These are phyloP conservation scores for Apis mellifera DNA, from an alignment of 1,140 invertebrate species.

Conservation along the genomic window DNA sequence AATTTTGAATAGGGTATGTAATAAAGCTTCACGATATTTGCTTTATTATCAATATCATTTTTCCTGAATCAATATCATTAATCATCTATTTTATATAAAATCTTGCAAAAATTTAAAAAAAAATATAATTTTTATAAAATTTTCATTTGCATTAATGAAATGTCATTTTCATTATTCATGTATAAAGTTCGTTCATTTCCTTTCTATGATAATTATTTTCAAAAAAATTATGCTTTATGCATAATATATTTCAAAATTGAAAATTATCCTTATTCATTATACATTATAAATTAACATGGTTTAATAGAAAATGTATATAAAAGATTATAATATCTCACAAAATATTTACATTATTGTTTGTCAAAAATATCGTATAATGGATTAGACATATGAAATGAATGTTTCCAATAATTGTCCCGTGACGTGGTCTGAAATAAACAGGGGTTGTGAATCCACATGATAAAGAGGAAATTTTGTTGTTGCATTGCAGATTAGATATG, in stretches of 20 bases:
- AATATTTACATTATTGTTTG: neutral
- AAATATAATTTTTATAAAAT: neutral
- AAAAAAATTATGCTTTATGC: neutral
- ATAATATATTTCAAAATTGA: too few relatives aligned
- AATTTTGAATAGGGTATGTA: neutral
- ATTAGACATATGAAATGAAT: conserved; percentile 16
- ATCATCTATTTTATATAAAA: neutral
- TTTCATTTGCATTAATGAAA: neutral
- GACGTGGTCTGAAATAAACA: conserved; percentile 64
- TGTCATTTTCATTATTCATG: neutral
- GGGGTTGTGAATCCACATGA: conserved; percentile 61
- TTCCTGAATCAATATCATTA: neutral
- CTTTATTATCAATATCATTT: neutral
- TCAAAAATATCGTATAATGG: neutral
- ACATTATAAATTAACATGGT: neutral
- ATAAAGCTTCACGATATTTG: conserved; percentile 18
- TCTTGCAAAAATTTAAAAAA: neutral
- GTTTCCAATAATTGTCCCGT: conserved; percentile 65
- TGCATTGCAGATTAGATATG: conserved; percentile 97
- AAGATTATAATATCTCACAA: neutral
- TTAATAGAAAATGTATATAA: neutral
- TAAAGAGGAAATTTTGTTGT: conserved; percentile 79
- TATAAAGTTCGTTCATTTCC: neutral
- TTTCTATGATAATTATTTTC: neutral
- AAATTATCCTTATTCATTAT: neutral